These are phyloP conservation scores for Palloptera scutellata DNA, from an alignment of 2,888 invertebrate genomes.

Conservation along the genomic window DNA sequence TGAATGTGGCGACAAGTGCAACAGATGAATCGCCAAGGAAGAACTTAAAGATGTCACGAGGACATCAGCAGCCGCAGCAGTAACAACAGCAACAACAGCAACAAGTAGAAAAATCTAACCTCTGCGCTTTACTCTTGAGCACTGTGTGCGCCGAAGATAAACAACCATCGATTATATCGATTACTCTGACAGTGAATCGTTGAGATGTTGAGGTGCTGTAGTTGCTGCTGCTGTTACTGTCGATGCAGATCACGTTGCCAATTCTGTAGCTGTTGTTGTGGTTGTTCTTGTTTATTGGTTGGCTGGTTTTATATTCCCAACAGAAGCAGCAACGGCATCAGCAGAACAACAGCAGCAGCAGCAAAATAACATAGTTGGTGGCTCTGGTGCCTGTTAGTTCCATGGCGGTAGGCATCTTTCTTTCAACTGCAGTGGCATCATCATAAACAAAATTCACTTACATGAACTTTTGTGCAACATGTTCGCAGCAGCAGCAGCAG, in stretches of 20 bases:
- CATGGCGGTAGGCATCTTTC: neutral
- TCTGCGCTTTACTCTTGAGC: too few relatives aligned
- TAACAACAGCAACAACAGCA: too few relatives aligned
- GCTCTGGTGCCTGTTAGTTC: neutral
- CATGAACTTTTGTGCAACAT: constrained; percentile 38
- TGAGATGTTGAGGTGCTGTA: constrained; percentile 1
- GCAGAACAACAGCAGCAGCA: constrained; percentile 8
- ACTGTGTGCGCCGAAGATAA: constrained; percentile 28
- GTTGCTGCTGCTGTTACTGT: neutral
- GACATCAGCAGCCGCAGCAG: too few relatives aligned
- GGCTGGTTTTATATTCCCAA: constrained; percentile 22
- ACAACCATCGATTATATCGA: constrained; percentile 40
- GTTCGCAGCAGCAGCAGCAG: too few relatives aligned
- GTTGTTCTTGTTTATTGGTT: too few relatives aligned
- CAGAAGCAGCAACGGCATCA: constrained; percentile 11
- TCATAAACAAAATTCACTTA: constrained; percentile 42
- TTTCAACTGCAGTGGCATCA: constrained; percentile 18
- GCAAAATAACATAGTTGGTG: neutral
- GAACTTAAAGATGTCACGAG: neutral
- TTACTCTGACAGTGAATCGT: constrained; percentile 36
- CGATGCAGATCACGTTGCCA: constrained; percentile 26
- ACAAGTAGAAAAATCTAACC: too few relatives aligned
- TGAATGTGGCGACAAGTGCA: constrained; percentile 28
- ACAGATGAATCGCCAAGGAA: constrained; percentile 24
- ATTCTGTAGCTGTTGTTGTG: constrained; percentile 4